A percentile compares a stretch with the other conserved stretches of the same genome.
Evolutionary conservation across 1,140 invertebrate genomes (phyloP).

Genomic region (Drosophila novamexicana): DNA sequence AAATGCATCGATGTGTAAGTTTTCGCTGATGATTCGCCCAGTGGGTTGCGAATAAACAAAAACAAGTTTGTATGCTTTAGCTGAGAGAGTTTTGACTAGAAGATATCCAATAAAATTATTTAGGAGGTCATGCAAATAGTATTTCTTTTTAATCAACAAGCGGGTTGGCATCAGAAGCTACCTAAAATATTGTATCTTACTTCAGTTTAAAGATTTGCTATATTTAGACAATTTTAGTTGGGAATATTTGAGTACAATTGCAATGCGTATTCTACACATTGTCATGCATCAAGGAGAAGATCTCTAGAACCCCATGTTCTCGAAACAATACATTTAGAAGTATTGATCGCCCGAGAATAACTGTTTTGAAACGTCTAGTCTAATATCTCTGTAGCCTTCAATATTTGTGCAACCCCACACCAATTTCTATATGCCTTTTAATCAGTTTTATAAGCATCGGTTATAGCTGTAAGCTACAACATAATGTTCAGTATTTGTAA

Average conservation of each 20-base stretch:
- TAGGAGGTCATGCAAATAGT: no score
- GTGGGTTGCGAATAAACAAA: constrained; percentile 3
- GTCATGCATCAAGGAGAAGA: no score
- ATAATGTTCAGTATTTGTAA: constrained; percentile 37
- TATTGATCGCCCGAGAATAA: no score
- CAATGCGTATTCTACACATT: no score
- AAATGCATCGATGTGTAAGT: constrained; percentile 56
- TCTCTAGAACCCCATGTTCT: no score
- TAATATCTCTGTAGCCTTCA: no score
- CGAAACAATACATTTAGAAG: no score
- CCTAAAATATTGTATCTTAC: background rate
- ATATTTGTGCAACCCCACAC: background rate
- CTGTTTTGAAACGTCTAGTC: no score
- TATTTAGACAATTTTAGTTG: no score
- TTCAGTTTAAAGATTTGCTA: no score
- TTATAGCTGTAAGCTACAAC: background rate
- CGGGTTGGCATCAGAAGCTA: background rate
- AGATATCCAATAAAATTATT: background rate
- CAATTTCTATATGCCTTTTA: background rate
- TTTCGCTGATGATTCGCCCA: constrained; percentile 2
- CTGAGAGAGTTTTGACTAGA: background rate
- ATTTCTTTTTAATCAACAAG: no score
- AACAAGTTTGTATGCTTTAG: background rate
- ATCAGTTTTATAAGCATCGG: background rate
- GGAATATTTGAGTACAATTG: no score